Evolutionary conservation across 1,140 invertebrate genomes (phyloP).

Genomic region (Pseudomyrmex sp.): DNA sequence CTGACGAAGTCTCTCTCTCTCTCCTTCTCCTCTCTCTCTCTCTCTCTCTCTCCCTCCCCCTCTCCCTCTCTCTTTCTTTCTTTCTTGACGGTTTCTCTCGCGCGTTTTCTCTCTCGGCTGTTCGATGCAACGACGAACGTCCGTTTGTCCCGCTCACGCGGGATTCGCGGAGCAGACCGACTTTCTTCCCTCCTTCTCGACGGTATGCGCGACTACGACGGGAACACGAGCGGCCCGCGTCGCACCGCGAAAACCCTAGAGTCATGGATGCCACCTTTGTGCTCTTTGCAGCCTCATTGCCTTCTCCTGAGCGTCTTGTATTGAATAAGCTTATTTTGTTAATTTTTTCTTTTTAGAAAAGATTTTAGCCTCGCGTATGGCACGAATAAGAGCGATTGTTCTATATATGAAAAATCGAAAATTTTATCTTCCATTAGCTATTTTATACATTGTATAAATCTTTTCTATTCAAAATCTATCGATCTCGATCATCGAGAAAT

Average conservation of each 20-base stretch:
- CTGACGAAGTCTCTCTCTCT: slow-evolving; percentile 7
- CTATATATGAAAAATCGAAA: not conserved
- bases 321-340: not conserved
- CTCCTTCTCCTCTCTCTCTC: not conserved
- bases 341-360: too few relatives aligned
- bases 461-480: not conserved
- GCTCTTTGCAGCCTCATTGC: slow-evolving; percentile 12
- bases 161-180: slow-evolving; percentile 21
- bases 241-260: slow-evolving; percentile 39
- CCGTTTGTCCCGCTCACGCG: slow-evolving; percentile 23
- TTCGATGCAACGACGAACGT: slow-evolving; percentile 34
- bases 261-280: slow-evolving; percentile 32
- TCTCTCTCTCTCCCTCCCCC: not conserved
- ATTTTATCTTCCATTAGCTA: not conserved
- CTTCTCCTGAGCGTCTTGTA: not conserved
- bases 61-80: not conserved
- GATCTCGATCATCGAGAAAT: not conserved
- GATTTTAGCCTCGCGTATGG: too few relatives aligned
- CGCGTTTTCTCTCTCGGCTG: slow-evolving; percentile 14
- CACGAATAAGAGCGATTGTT: too few relatives aligned
- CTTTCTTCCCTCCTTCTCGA: slow-evolving; percentile 41
- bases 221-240: slow-evolving; percentile 47
- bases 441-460: not conserved
- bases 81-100: not conserved
- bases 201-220: slow-evolving; percentile 33